Base-by-base conservation (phyloP, 1,140 invertebrate species). In the Drosophila rhopaloa region DNA sequence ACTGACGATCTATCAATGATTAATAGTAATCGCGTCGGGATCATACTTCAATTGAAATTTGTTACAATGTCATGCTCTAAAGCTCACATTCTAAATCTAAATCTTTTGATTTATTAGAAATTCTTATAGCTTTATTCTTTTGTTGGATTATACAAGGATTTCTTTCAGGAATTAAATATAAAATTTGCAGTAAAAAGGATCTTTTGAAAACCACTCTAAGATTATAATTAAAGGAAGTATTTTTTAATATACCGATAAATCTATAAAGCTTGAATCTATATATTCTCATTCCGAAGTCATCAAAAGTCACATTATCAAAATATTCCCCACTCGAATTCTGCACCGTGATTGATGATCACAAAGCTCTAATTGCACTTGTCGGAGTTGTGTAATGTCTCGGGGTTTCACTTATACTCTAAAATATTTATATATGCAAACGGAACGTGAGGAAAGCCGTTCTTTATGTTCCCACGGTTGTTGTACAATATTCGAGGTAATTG, bases 401-500 rank as follows among this genome's bases (percentile, higher is more conserved):
- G 41, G 16, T 78, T 55, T 72, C 73, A 53, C 35, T 62, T 81
- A 47, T 62, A 70, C 59, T 81, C 43, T 29, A 62, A 85, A 63
- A 58, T 57, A 53, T 61, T 55, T 60, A 38, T 53, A 51, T 55
- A 65, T 43, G 27, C 46, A 54, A 73, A 41, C 50, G 37, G 70
- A 68, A 65, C 62, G 40, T 72, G 59, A 76, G 73, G 73, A 43
- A 62, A 66, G 41, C 59, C 63, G 72, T 60, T 88, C 76, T 88
- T 88, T 83, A 83, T 77, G 83, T 88, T 88, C 83, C 83, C 83
- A 88, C 83, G 83, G 79, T 83, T 68, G 48, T 81, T 50, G 27
- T 46, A 85, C 57, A 74, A 27, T 58, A 72, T 76, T 62, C 62
- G 47, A 46, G 46, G 58, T 73, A 84, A 59, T 16, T 48, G 38